Conservation (phyloP, 2,113 vertebrate species). For the Aegithalos caudatus region DNA sequence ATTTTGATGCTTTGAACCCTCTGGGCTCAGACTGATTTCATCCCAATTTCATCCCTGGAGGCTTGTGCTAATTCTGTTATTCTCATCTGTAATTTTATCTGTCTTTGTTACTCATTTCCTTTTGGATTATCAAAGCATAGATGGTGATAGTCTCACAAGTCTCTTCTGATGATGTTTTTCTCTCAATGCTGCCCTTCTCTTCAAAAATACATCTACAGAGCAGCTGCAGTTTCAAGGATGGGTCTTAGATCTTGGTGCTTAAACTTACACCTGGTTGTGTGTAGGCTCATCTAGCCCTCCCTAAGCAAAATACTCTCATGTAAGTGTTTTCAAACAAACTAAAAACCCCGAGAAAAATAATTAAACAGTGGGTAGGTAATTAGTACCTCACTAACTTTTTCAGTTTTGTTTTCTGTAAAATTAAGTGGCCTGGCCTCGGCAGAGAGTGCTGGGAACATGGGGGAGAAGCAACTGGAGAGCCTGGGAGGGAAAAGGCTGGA, state of each 20-base stretch:
- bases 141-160: background rate
- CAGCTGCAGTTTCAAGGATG: background rate
- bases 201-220: background rate
- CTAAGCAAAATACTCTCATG: background rate
- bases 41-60: background rate
- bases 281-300: background rate
- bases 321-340: background rate
- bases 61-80: background rate
- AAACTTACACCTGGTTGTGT: background rate
- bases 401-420: background rate
- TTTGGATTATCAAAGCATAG: background rate
- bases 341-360: background rate
- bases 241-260: background rate
- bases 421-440: accelerated
- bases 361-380: background rate
- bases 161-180: background rate
- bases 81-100: background rate
- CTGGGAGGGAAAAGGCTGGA: background rate
- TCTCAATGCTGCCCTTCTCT: background rate
- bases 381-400: background rate
- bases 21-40: background rate
- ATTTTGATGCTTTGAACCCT: background rate
- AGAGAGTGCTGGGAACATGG: background rate
- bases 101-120: background rate
- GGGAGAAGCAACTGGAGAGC: background rate